Evolutionary conservation across 2,888 invertebrate genomes (phyloP).

Genomic region (Apeira syringaria): DNA sequence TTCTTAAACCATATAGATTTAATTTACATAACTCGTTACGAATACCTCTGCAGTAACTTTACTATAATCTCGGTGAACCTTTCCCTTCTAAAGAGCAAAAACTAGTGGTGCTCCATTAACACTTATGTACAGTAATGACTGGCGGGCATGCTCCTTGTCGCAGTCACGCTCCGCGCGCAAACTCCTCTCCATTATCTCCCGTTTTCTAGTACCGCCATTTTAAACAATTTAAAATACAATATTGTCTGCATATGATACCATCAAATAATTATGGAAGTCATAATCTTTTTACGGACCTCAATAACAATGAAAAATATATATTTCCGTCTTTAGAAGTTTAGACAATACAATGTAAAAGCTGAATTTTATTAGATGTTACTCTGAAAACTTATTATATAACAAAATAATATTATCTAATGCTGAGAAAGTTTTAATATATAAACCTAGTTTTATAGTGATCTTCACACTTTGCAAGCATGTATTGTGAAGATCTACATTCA

Average conservation of each 20-base stretch:
- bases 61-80: neutral
- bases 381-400: too few species aligned
- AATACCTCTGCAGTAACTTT: too few species aligned
- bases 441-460: too few species aligned
- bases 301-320: too few species aligned
- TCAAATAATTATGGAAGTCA: conserved; percentile 9
- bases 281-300: too few species aligned
- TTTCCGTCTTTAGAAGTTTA: too few species aligned
- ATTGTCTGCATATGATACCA: conserved; percentile 25
- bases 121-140: conserved; percentile 45
- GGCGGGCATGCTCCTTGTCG: conserved; percentile 45
- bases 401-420: too few species aligned
- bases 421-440: too few species aligned
- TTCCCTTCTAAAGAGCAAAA: conserved; percentile 24
- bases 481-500: too few species aligned
- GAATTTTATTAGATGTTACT: too few species aligned
- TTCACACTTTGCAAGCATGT: too few species aligned
- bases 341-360: too few species aligned
- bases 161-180: conserved; percentile 50
- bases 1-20: neutral
- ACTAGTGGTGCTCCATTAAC: conserved; percentile 41
- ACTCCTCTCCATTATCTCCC: conserved; percentile 61
- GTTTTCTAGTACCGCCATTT: conserved; percentile 46
- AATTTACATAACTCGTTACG: neutral
- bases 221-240: conserved; percentile 36